Conservation (phyloP, 2,888 invertebrate genomes). For the Dione vanillae region DNA sequence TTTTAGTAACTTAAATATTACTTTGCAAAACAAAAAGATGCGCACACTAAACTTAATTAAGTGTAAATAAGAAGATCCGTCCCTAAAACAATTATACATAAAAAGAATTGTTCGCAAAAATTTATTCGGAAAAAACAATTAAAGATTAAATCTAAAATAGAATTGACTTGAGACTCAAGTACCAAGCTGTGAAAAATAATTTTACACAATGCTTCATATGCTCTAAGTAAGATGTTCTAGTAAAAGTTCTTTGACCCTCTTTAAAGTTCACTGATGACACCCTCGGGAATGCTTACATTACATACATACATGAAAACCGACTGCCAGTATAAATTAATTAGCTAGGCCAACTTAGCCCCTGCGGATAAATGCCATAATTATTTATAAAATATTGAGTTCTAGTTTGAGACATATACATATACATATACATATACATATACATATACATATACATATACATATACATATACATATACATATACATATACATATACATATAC, state of each 20-base stretch:
- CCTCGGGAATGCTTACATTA: slow-evolving; percentile 42
- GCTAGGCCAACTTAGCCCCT: slow-evolving; percentile 19
- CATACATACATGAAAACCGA: slow-evolving; percentile 35
- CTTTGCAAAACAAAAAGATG: background rate
- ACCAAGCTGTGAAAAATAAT: slow-evolving; percentile 28
- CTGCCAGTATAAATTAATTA: slow-evolving; percentile 37
- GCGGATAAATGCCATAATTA: no score
- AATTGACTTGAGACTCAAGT: slow-evolving; percentile 31
- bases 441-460: no score
- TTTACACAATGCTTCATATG: slow-evolving; percentile 36
- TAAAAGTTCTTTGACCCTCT: slow-evolving; percentile 39
- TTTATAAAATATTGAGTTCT: no score
- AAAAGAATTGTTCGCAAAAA: slow-evolving; percentile 2
- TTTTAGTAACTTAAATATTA: background rate
- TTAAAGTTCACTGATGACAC: slow-evolving; percentile 38
- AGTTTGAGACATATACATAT: no score
- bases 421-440: no score
- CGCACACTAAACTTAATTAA: background rate
- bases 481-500: no score
- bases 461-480: no score
- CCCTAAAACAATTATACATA: slow-evolving; percentile 8
- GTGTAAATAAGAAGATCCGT: background rate
- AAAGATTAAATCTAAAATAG: slow-evolving; percentile 40
- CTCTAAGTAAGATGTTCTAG: slow-evolving; percentile 38
- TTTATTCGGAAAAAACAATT: slow-evolving; percentile 22